Percentiles rank a stretch among this genome's conserved stretches.
These are phyloP conservation scores for Hydropsyche betteni DNA, from an alignment of 2,888 invertebrate species.

Conservation along the genomic window DNA sequence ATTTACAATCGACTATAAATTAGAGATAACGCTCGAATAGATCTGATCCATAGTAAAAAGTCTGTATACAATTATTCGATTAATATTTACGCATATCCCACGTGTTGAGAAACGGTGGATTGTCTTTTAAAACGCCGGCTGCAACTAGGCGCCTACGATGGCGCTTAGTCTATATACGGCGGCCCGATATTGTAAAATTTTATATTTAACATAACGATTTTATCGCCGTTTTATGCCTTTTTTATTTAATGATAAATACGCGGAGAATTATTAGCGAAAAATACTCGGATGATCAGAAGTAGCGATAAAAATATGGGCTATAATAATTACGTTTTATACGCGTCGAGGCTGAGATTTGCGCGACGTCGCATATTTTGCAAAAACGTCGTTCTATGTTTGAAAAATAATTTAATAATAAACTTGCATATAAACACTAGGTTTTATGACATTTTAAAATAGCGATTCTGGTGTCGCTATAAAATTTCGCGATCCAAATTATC, in stretches of 20 bases:
- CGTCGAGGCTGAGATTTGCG: not conserved
- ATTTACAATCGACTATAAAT: no score
- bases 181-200: constrained; percentile 10
- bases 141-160: constrained; percentile 28
- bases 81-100: not conserved
- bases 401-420: no score
- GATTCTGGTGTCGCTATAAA: no score
- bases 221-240: constrained; percentile 31
- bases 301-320: constrained; percentile 12
- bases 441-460: no score
- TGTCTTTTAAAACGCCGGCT: constrained; percentile 12
- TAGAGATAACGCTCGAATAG: no score
- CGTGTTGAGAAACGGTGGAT: constrained; percentile 2
- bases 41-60: no score
- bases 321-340: constrained; percentile 12
- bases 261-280: constrained; percentile 2
- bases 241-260: constrained; percentile 29
- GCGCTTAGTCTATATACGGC: constrained; percentile 36
- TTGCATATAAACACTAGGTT: no score
- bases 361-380: no score
- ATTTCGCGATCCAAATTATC: no score
- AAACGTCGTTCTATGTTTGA: no score
- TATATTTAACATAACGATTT: constrained; percentile 14
- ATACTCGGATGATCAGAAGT: constrained; percentile 2
- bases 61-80: no score